Evolutionary conservation across 1,140 invertebrate genomes (phyloP).

Genomic region (Orussus abietinus): DNA sequence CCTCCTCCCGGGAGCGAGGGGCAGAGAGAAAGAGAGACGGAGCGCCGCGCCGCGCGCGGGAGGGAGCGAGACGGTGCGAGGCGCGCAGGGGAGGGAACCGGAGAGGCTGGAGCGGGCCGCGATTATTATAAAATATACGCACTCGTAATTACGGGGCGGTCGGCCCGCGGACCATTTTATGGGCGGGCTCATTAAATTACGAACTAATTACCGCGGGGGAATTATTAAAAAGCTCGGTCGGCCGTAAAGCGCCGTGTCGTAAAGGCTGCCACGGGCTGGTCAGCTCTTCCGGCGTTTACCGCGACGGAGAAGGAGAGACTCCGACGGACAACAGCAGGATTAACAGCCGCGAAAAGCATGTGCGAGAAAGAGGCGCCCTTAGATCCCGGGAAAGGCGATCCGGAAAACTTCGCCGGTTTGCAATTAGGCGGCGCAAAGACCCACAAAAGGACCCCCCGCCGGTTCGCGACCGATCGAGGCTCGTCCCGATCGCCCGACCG

Average conservation of each 20-base stretch:
- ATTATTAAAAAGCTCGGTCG: conserved; percentile 51
- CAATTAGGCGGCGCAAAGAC: too few species aligned
- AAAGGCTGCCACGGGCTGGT: too few species aligned
- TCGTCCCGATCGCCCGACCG: too few species aligned
- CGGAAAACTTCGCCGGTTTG: too few species aligned
- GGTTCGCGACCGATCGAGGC: too few species aligned
- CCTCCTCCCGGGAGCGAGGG: too few species aligned
- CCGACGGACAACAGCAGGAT: too few species aligned
- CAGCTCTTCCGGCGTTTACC: too few species aligned
- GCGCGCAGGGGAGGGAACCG: conserved; percentile 3
- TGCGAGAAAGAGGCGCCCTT: conserved; percentile 15
- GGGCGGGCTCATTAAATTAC: conserved; percentile 49
- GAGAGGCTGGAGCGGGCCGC: conserved; percentile 6
- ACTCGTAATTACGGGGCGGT: conserved; percentile 40
- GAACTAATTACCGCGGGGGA: conserved; percentile 47
- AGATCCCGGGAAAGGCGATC: too few species aligned
- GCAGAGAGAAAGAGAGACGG: conserved; percentile 9
- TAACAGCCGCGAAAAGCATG: conserved; percentile 5
- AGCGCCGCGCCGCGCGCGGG: conserved; percentile 3
- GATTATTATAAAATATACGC: conserved; percentile 43
- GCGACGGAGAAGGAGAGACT: too few species aligned
- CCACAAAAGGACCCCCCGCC: too few species aligned
- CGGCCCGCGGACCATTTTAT: conserved; percentile 36
- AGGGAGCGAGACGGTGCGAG: not conserved
- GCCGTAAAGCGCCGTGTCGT: conserved; percentile 41